phyloP scores from a whole-genome alignment of 2,888 invertebrate genomes.

The Liopterus haemorrhoidalis region DNA sequence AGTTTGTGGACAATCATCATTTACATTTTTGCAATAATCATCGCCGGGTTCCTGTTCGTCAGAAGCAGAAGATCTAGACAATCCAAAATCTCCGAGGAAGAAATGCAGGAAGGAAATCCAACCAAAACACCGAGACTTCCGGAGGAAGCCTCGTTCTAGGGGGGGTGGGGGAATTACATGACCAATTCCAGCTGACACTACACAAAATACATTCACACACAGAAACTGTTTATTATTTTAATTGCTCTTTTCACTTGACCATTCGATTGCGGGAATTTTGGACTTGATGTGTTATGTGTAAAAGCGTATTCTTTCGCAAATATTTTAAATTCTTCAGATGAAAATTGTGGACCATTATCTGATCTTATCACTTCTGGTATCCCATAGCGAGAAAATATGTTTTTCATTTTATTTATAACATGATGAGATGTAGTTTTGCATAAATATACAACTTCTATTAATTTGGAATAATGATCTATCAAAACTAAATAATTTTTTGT shows the following conservation, averaged over 20 bases:
- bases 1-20: too few relatives aligned
- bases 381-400: slow-evolving; percentile 1
- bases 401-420: slow-evolving; percentile 3
- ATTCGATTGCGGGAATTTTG: slow-evolving; percentile 1
- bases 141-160: too few relatives aligned
- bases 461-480: slow-evolving; percentile 4
- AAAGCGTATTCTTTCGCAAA: not conserved
- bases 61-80: too few relatives aligned
- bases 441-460: slow-evolving; percentile 2
- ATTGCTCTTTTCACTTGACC: not conserved
- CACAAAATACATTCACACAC: too few relatives aligned
- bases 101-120: too few relatives aligned
- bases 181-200: too few relatives aligned
- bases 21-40: too few relatives aligned
- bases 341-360: not conserved
- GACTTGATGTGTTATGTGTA: not conserved
- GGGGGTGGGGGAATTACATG: too few relatives aligned
- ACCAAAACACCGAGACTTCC: too few relatives aligned
- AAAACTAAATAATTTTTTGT: not conserved
- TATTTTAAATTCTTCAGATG: not conserved
- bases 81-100: too few relatives aligned
- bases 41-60: too few relatives aligned
- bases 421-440: not conserved
- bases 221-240: too few relatives aligned
- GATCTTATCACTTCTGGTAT: not conserved